Evolutionary conservation across 2,113 vertebrate species (phyloP).

Genomic region (Trematocara unimaculatum): DNA sequence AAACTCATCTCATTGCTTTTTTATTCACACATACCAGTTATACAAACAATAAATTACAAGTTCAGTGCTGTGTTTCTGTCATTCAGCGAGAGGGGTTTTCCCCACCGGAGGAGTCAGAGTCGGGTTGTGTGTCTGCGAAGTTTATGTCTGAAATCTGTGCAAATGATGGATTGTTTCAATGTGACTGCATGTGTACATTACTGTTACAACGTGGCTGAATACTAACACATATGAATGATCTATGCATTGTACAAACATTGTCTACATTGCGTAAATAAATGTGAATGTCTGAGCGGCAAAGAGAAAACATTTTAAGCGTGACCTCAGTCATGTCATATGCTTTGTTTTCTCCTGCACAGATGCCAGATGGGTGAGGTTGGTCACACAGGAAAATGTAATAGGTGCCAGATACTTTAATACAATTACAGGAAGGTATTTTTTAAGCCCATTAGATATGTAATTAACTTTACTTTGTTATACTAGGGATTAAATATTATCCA

Average conservation of each 20-base stretch:
- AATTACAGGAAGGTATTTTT: slow-evolving; percentile 8
- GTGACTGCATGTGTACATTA: slow-evolving; percentile 6
- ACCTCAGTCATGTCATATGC: neutral
- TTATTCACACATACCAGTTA: slow-evolving; percentile 89
- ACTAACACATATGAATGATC: slow-evolving; percentile 24
- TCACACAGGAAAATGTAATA: neutral
- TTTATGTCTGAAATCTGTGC: neutral
- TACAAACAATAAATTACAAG: slow-evolving; percentile 99
- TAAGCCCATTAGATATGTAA: neutral
- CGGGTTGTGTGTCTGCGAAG: neutral
- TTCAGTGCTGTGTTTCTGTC: slow-evolving; percentile 91
- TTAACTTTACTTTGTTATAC: neutral
- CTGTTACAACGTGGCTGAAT: slow-evolving; percentile 29
- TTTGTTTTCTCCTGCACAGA: neutral
- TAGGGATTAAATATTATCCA: neutral
- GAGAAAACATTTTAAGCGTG: neutral
- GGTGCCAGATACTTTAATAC: neutral
- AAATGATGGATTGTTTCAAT: neutral
- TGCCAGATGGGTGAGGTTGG: slow-evolving; percentile 16
- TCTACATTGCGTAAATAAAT: slow-evolving; percentile 19
- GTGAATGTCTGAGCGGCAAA: neutral
- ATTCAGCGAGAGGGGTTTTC: slow-evolving; percentile 49
- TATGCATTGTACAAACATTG: slow-evolving; percentile 24
- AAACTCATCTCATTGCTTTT: slow-evolving; percentile 83
- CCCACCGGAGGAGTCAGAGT: slow-evolving; percentile 46